A percentile compares a stretch with the other conserved stretches of the same genome.
Evolutionary conservation across 2,888 invertebrate species (phyloP).

Genomic region (Desoria tigrina): DNA sequence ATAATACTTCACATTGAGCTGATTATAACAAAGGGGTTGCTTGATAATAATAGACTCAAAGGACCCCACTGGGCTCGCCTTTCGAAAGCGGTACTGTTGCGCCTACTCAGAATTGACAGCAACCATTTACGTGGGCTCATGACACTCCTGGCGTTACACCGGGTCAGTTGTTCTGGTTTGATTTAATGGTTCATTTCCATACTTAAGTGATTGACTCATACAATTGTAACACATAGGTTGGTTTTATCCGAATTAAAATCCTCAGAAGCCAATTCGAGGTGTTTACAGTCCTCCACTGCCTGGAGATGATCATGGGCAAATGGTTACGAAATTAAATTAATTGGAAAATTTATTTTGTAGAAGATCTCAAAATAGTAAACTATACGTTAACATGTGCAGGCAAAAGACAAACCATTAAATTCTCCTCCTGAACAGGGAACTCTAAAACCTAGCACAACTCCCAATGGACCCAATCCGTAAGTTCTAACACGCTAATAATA

Average conservation of each 20-base stretch:
- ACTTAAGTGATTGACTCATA: no score
- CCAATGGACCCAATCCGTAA: conserved; percentile 7
- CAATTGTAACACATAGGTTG: background rate
- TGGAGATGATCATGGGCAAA: conserved; percentile 9
- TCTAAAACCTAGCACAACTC: background rate
- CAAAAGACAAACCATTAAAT: background rate
- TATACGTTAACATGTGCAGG: background rate
- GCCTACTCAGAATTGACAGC: background rate
- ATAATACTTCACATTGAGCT: no score
- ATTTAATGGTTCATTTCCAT: no score
- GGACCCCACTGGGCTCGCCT: background rate
- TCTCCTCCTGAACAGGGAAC: conserved; percentile 5
- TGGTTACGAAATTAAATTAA: no score
- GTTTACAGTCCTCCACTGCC: background rate
- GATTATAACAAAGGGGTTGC: no score
- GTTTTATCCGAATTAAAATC: background rate
- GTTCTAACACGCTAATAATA: no score
- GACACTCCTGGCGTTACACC: background rate
- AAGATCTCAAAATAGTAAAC: no score
- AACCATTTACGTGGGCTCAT: background rate
- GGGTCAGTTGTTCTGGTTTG: background rate
- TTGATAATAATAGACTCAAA: background rate
- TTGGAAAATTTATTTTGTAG: no score
- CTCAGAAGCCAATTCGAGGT: background rate
- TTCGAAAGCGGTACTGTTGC: background rate